These are phyloP conservation scores for Hydractinia symbiolongicarpus DNA, from an alignment of 30 jellyfish, hydroid and myxozoan species.

Conservation along the genomic window DNA sequence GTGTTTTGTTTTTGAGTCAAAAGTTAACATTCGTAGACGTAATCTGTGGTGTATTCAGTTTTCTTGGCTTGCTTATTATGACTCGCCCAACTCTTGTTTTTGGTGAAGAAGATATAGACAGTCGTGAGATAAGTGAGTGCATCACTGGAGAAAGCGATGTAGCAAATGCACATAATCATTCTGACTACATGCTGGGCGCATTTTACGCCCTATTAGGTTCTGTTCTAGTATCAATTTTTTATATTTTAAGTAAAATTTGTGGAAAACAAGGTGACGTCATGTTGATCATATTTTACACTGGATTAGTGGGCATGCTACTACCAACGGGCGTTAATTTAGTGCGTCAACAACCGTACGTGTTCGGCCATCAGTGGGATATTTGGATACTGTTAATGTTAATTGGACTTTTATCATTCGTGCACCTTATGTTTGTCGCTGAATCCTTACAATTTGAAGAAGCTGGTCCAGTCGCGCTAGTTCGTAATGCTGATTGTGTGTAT, in stretches of 20 bases:
- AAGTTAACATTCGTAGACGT: slow-evolving; percentile 61
- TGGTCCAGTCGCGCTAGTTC: slow-evolving; percentile 84
- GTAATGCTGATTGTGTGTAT: slow-evolving; percentile 69
- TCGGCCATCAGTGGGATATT: slow-evolving; percentile 54
- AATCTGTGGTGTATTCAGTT: slow-evolving; percentile 65
- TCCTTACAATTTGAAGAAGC: slow-evolving; percentile 82
- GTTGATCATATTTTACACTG: slow-evolving; percentile 59
- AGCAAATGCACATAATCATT: slow-evolving; percentile 25
- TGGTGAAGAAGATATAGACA: slow-evolving; percentile 27
- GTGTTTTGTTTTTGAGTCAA: slow-evolving; percentile 54
- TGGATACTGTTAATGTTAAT: slow-evolving; percentile 41
- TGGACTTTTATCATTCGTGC: slow-evolving; percentile 73
- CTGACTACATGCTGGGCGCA: slow-evolving; percentile 50
- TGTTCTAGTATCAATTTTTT: slow-evolving; percentile 48
- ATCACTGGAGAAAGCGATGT: background rate
- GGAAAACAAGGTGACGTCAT: slow-evolving; percentile 62
- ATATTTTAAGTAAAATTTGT: slow-evolving; percentile 51
- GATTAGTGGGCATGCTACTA: slow-evolving; percentile 50
- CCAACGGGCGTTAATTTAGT: slow-evolving; percentile 40
- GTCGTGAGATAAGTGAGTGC: slow-evolving; percentile 10
- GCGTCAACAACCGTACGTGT: slow-evolving; percentile 32
- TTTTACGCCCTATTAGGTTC: slow-evolving; percentile 53
- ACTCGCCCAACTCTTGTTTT: slow-evolving; percentile 73
- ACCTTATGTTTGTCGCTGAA: slow-evolving; percentile 68
- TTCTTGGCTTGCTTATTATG: slow-evolving; percentile 63